Base-by-base conservation (phyloP, 2,888 invertebrate species). In the Tholera decimalis region DNA sequence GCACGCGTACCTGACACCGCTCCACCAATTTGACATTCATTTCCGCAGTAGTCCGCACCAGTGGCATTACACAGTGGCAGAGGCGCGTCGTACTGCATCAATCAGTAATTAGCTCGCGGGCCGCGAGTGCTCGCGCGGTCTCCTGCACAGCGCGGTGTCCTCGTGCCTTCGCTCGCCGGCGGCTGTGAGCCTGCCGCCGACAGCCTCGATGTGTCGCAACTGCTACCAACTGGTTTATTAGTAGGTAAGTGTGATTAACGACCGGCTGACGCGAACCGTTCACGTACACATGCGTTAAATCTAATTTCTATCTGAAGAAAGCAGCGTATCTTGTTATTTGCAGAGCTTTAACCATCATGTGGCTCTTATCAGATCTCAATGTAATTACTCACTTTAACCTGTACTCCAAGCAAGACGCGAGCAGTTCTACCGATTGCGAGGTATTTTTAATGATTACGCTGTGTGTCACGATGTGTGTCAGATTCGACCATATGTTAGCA, bases 361-460 rank as follows among this genome's bases (percentile, higher is more conserved):
- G 26, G 41, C 50, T 30, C 53, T 47, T 41, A 70, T 47, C 46
- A 22, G n/a, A 46, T 41, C 70, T 47, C 28, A 43, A 30, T 26
- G 15, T 37, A 44, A 46, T 46, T 39, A 58, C n/a, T n/a, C n/a
- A 26, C 11, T 26, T 39, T 22, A 7, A 20, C 46, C 20, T 26
- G 20, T 43, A 37, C 47, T 47, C 8, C n/a, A 24, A 47, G 35
- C 26, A 39, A 41, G 66, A 54, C 65, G 67, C 33, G 26, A 30
- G 39, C 24, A 8, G 35, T 30, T 46, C 22, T 37, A 33, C 50
- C 13, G 39, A 28, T 35, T 20, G 41, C 37, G 46, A 43, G 51
- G 20, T 72, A 72, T 78, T 76, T 75, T 56, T 75, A 75, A 72
- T 65, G 61, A 75, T 75, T 60, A 65, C 50, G 44, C 37, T 51